Evolutionary conservation across 2,888 invertebrate species (phyloP).

Genomic region (Subacronicta megacephala): DNA sequence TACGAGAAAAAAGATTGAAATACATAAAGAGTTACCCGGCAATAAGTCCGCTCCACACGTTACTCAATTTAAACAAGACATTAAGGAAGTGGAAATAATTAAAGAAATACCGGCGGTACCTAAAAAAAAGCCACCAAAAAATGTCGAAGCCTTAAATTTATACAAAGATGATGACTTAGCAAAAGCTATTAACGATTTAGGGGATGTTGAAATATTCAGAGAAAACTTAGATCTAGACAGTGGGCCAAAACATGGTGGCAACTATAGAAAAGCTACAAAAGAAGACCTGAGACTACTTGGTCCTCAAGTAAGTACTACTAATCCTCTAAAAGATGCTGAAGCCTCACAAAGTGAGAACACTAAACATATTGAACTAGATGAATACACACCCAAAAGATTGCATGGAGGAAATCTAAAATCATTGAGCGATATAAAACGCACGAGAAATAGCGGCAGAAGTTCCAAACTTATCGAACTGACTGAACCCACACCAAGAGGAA

Average conservation of each 20-base stretch:
- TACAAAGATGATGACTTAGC: slow-evolving; percentile 83
- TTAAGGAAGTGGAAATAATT: slow-evolving; percentile 82
- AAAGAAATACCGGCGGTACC: slow-evolving; percentile 73
- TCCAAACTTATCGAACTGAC: slow-evolving; percentile 69
- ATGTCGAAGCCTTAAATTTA: slow-evolving; percentile 73
- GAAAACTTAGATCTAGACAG: slow-evolving; percentile 72
- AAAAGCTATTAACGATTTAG: slow-evolving; percentile 80
- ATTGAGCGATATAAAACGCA: slow-evolving; percentile 53
- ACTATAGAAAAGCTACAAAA: slow-evolving; percentile 74
- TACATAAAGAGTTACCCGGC: slow-evolving; percentile 79
- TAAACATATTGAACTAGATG: slow-evolving; percentile 65
- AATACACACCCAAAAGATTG: slow-evolving; percentile 53
- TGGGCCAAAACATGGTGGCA: slow-evolving; percentile 84
- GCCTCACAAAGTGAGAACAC: slow-evolving; percentile 73
- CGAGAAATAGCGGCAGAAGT: slow-evolving; percentile 61
- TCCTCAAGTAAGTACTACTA: slow-evolving; percentile 26
- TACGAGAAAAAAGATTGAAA: slow-evolving; percentile 78
- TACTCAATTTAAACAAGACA: slow-evolving; percentile 81
- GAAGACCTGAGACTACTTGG: slow-evolving; percentile 44
- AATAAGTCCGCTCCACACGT: slow-evolving; percentile 76
- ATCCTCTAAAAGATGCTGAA: slow-evolving; percentile 65
- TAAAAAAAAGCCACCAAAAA: slow-evolving; percentile 67
- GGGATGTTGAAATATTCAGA: slow-evolving; percentile 83
- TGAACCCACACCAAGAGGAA: slow-evolving; percentile 48
- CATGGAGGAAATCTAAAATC: slow-evolving; percentile 68